Base-by-base conservation (phyloP, 1,140 invertebrate species). In the Trichomalopsis sarcophagae region DNA sequence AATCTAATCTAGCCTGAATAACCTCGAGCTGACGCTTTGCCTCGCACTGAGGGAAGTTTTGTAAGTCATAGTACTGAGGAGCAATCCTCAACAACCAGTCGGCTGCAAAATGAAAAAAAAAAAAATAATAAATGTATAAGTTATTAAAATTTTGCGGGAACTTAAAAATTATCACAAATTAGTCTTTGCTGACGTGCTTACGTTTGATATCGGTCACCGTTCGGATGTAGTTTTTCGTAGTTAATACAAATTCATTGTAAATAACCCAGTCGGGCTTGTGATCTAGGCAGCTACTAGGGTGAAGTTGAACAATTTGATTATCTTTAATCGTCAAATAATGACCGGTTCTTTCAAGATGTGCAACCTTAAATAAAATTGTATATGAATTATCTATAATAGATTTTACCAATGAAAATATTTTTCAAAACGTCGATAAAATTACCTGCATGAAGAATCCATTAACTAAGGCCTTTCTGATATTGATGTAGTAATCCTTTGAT, bases 371-470 rank as follows among this genome's bases (percentile, higher is more conserved):
- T 73, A 88, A 86, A 87, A 81, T 87, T 62, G 87, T 84, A 68
- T 86, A 84, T 74, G 40, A 47, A 69, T 76, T 83, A 73, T 73
- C 33, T 11, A 2, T 82, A 75, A 23, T 79, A 30, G 13, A 75
- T 27, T 62, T 5, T 21, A 62, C 0, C 4, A 62, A n/a, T 7
- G 5, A 81, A 36, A 36, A 36, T 36, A 44, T 44, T 9, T 44
- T 44, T 36, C 47, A 73, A 36, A 71, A 82, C 40, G n/a, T 74
- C 40, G 17, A 62, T 21, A 66, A 85, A 82, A 85, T 89, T 93
- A 98, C 98, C 96, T 99, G 99, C 99, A 99, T 99, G 91, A 99
- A 99, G 91, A 99, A 99, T 81, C 99, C 99, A 88, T 98, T 97
- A 14, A 99, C 98, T 14, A 99, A 94, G 0, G 99, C 98, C 94